These are phyloP conservation scores for Carpatolechia fugitivella DNA, from an alignment of 2,888 invertebrate species.

Conservation along the genomic window DNA sequence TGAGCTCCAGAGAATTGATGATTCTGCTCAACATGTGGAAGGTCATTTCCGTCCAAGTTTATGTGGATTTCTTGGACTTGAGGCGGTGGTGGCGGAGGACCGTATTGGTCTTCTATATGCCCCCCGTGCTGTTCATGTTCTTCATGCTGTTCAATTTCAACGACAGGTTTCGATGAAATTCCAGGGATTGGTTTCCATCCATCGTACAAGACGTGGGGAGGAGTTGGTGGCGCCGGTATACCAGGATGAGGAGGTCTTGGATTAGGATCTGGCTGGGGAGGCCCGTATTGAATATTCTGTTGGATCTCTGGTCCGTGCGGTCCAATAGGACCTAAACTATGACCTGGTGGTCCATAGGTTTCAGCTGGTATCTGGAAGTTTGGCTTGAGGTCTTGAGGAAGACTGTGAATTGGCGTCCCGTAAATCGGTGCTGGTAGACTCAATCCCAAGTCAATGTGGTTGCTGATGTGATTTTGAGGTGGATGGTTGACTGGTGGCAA, in stretches of 20 bases:
- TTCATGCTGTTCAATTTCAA: conserved; percentile 34
- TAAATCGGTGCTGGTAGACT: conserved; percentile 68
- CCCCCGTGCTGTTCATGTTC: background rate
- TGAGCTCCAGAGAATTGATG: conserved; percentile 49
- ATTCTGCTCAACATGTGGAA: conserved; percentile 38
- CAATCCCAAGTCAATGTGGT: conserved; percentile 47
- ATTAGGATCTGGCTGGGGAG: conserved; percentile 78
- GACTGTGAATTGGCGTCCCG: conserved; percentile 54
- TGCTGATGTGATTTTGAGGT: conserved; percentile 26
- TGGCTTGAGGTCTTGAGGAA: conserved; percentile 60
- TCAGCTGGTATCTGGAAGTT: conserved; percentile 67
- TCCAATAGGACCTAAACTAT: conserved; percentile 50
- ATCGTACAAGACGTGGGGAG: conserved; percentile 87
- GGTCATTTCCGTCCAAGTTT: conserved; percentile 45
- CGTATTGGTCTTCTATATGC: conserved; percentile 48
- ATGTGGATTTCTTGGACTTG: conserved; percentile 47
- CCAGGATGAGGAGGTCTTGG: conserved; percentile 83
- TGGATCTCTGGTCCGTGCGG: conserved; percentile 61
- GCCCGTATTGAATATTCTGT: conserved; percentile 73
- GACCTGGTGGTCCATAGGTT: conserved; percentile 72
- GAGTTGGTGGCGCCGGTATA: conserved; percentile 86
- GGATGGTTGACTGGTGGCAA: conserved; percentile 32
- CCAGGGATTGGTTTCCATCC: conserved; percentile 93
- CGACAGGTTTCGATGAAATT: conserved; percentile 65
- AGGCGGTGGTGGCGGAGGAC: conserved; percentile 39